A percentile compares a stretch with the other conserved stretches of the same genome.
Evolutionary conservation across 2,797 vertebrate genomes (phyloP).

Genomic region (Manis crassicaudata): DNA sequence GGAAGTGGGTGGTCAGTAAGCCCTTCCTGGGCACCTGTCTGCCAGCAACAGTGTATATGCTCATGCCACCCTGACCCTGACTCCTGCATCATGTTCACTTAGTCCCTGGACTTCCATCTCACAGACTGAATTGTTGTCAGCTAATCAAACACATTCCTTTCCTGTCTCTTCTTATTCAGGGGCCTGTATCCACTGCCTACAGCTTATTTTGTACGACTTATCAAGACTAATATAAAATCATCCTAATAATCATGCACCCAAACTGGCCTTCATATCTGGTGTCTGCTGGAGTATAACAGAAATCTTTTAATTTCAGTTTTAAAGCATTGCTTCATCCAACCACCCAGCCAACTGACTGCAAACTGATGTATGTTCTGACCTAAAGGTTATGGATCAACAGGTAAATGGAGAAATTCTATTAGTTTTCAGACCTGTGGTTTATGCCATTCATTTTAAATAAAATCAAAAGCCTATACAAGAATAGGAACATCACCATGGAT

Average conservation of each 20-base stretch:
- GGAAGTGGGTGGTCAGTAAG: background rate
- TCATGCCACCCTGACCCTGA: background rate
- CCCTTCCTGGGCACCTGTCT: background rate
- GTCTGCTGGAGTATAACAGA: constrained; percentile 80
- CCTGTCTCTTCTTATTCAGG: constrained; percentile 69
- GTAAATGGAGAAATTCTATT: constrained; percentile 88
- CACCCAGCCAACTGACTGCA: constrained; percentile 80
- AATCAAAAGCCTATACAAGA: constrained; percentile 85
- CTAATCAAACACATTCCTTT: constrained; percentile 69
- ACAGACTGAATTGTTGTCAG: constrained; percentile 59
- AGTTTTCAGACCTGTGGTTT: constrained; percentile 85
- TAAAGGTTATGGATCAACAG: constrained; percentile 86
- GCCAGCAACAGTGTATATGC: background rate
- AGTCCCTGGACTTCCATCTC: constrained; percentile 25
- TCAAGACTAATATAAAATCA: constrained; percentile 81
- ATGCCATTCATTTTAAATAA: constrained; percentile 86
- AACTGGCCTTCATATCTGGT: constrained; percentile 79
- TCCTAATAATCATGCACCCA: constrained; percentile 82
- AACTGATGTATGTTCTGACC: constrained; percentile 85
- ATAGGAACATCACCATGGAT: constrained; percentile 79
- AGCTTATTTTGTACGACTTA: constrained; percentile 78
- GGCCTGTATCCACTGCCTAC: constrained; percentile 73
- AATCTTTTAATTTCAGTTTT: constrained; percentile 85
- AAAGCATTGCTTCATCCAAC: constrained; percentile 84
- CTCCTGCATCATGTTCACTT: background rate